Evolutionary conservation across 1,140 invertebrate genomes (phyloP), one percentile per base, ranked within the genome.

Genomic region (Drosophila busckii): DNA sequence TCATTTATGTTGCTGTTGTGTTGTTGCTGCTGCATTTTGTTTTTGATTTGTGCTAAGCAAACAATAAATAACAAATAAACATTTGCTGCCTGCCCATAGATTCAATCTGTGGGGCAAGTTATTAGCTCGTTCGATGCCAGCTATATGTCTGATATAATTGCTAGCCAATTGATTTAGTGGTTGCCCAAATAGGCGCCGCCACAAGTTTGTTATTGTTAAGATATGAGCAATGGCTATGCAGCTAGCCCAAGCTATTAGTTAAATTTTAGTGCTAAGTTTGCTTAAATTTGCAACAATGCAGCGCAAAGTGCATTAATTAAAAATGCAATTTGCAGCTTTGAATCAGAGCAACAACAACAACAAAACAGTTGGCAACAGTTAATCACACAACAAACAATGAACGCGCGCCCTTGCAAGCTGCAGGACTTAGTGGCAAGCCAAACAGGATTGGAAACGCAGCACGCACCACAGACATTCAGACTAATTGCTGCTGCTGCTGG

Each of bases 311-410:
- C n/a, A 34, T 62, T 45, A 34, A 54, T 35, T 20, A 13, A 42
- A 17, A 40, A 12, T 16, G 25, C 16, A 17, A 22, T 5, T 23
- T 26, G 16, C n/a, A 16, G 25, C 16, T 32, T n/a, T n/a, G 38
- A 53, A 45, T 35, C 22, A 23, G 49, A 41, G 48, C 45, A 56
- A 44, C 19, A n/a, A 12, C 5, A 20, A 20, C 13, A 15, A 19
- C n/a, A 48, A 40, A 42, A 48, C 5, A 44, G 44, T 68, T 60
- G 53, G 52, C 50, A 52, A 69, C 62, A 69, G 73, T 80, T 80
- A 80, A 80, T 80, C 73, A 80, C 56, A 56, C 46, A 45, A 37
- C 69, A 82, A 82, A 60, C 54, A 61, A 62, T 49, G 68, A 45
- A 45, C 22, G 5, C 28, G 34, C 20, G 23, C 15, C 15, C 22